Conservation (phyloP, 2,888 invertebrate species). For the Lacanobia oleracea region DNA sequence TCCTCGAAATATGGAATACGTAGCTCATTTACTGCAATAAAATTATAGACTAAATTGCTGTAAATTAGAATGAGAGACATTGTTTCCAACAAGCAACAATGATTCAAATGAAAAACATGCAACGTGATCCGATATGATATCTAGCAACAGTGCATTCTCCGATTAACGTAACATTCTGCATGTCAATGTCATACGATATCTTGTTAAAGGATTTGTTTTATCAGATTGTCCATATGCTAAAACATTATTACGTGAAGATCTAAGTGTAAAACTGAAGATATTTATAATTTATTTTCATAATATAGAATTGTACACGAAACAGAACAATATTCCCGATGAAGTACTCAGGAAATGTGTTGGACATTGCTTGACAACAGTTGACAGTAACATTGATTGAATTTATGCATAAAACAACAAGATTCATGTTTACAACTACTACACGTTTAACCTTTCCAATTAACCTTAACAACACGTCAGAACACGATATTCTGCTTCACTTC, state of each 20-base stretch:
- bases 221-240: conserved; percentile 32
- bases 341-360: conserved; percentile 17
- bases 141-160: conserved; percentile 44
- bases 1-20: not conserved
- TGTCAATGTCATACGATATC: conserved; percentile 44
- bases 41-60: not conserved
- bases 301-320: not conserved
- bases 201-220: conserved; percentile 50
- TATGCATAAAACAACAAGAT: conserved; percentile 46
- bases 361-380: conserved; percentile 23
- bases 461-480: conserved; percentile 27
- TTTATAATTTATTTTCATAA: not conserved
- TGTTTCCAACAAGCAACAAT: conserved; percentile 13
- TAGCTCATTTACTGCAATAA: not conserved
- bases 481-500: conserved; percentile 20
- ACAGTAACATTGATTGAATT: conserved; percentile 35
- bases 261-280: conserved; percentile 6
- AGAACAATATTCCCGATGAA: conserved; percentile 13
- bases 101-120: conserved; percentile 46
- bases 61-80: conserved; percentile 1
- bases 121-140: conserved; percentile 53
- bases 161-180: conserved; percentile 45
- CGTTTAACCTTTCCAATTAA: conserved; percentile 50
- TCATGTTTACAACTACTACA: conserved; percentile 36
- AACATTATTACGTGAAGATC: conserved; percentile 27